Evolutionary conservation across 1,140 invertebrate genomes (phyloP).

Genomic region (Augochlora pura): DNA sequence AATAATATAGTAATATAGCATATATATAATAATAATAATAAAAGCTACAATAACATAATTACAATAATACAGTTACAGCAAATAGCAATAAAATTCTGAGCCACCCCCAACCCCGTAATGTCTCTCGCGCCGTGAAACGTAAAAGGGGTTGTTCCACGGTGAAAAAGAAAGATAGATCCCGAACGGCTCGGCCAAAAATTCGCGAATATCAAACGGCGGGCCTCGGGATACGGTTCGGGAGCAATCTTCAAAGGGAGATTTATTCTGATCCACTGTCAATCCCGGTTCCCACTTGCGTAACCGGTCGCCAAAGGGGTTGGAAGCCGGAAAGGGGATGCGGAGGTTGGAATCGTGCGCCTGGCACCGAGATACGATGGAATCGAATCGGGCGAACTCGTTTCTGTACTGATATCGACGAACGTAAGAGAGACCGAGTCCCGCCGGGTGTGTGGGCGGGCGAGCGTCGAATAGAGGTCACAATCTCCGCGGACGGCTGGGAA

Average conservation of each 20-base stretch:
- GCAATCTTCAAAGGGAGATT: constrained; percentile 26
- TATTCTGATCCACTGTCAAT: constrained; percentile 17
- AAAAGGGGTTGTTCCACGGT: too few species aligned
- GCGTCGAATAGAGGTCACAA: neutral
- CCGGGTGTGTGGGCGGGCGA: too few species aligned
- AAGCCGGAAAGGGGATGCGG: constrained; percentile 27
- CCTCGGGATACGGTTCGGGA: neutral
- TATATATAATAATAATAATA: too few species aligned
- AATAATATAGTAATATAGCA: too few species aligned
- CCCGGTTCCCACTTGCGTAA: constrained; percentile 1
- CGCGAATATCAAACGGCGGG: neutral
- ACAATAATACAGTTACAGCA: too few species aligned
- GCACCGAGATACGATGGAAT: constrained; percentile 57
- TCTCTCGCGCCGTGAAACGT: too few species aligned
- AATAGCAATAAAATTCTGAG: too few species aligned
- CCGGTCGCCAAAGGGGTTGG: neutral
- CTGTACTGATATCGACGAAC: constrained; percentile 1
- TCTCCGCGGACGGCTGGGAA: neutral
- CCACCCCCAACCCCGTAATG: too few species aligned
- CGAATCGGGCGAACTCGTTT: constrained; percentile 53
- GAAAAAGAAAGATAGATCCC: too few species aligned
- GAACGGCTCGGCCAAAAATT: neutral
- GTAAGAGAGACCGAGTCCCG: too few species aligned
- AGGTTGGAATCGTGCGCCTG: constrained; percentile 45
- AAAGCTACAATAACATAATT: too few species aligned